Conservation (phyloP, 1,140 invertebrate genomes). For the Drosophila suzukii region DNA sequence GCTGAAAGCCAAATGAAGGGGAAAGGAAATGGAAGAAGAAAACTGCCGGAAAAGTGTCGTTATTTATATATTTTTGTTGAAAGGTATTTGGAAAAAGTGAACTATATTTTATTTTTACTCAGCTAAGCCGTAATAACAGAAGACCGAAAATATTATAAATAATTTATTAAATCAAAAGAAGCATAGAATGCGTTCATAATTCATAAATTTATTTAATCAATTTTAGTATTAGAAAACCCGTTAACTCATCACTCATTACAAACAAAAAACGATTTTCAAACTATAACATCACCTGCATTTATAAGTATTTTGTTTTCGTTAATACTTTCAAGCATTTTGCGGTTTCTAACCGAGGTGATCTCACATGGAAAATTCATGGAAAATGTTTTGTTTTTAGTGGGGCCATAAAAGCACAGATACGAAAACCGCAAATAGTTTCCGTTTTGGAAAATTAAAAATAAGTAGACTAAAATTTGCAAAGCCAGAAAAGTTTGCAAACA, state of each 20-base stretch:
- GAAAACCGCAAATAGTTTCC: conserved; percentile 49
- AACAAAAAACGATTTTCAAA: neutral
- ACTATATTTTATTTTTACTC: too few species aligned
- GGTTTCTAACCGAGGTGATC: conserved; percentile 40
- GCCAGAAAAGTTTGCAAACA: conserved; percentile 30
- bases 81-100: neutral
- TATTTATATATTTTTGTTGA: conserved; percentile 12
- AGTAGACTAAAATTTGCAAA: conserved; percentile 30
- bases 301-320: conserved; percentile 24
- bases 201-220: too few species aligned
- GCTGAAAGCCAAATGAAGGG: conserved; percentile 26
- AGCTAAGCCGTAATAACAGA: too few species aligned
- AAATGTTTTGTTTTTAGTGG: conserved; percentile 20
- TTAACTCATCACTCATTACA: neutral
- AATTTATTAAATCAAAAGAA: too few species aligned
- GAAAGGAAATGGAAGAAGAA: conserved; percentile 16
- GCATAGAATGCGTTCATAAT: too few species aligned
- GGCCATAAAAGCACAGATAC: conserved; percentile 20
- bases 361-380: conserved; percentile 30
- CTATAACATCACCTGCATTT: conserved; percentile 10
- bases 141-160: too few species aligned
- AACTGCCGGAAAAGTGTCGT: conserved; percentile 31
- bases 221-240: too few species aligned
- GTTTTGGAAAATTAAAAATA: conserved; percentile 53
- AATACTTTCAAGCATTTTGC: conserved; percentile 1